A percentile compares a stretch with the other conserved stretches of the same genome.
Evolutionary conservation across 2,888 invertebrate species (phyloP).

Genomic region (Cosmia pyralina): DNA sequence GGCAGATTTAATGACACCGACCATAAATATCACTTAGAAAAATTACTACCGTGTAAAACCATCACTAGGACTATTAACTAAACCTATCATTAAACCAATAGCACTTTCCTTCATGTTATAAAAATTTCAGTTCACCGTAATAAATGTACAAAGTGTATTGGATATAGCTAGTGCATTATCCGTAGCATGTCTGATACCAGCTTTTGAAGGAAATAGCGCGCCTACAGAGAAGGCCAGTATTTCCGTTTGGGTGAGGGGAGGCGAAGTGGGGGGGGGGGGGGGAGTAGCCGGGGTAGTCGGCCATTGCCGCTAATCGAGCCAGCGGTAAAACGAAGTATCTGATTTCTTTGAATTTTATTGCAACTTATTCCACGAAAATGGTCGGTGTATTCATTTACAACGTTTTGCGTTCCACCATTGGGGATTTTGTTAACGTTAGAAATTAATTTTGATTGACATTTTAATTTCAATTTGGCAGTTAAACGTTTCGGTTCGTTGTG

Average conservation of each 20-base stretch:
- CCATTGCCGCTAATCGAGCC: slow-evolving; percentile 63
- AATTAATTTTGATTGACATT: slow-evolving; percentile 49
- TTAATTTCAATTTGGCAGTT: slow-evolving; percentile 35
- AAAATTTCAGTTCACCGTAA: slow-evolving; percentile 50
- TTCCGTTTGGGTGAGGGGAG: slow-evolving; percentile 60
- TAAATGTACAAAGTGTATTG: slow-evolving; percentile 61
- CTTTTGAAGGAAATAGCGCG: slow-evolving; percentile 76
- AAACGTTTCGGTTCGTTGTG: slow-evolving; percentile 17
- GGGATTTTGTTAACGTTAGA: slow-evolving; percentile 17
- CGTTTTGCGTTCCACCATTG: slow-evolving; percentile 32
- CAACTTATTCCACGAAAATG: slow-evolving; percentile 55
- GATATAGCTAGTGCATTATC: slow-evolving; percentile 71
- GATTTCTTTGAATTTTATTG: slow-evolving; percentile 75
- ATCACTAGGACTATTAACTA: slow-evolving; percentile 45
- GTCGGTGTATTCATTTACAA: slow-evolving; percentile 45
- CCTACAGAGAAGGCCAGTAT: slow-evolving; percentile 70
- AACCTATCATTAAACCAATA: slow-evolving; percentile 47
- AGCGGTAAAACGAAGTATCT: slow-evolving; percentile 76
- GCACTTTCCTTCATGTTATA: slow-evolving; percentile 44
- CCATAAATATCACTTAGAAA: slow-evolving; percentile 42
- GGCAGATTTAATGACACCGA: slow-evolving; percentile 40
- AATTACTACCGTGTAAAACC: slow-evolving; percentile 40
- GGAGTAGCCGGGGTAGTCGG: slow-evolving; percentile 38
- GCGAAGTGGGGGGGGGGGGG: slow-evolving; percentile 28
- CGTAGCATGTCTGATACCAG: slow-evolving; percentile 74